Conservation (phyloP, 2,113 vertebrate genomes). For the Pedetes capensis region DNA sequence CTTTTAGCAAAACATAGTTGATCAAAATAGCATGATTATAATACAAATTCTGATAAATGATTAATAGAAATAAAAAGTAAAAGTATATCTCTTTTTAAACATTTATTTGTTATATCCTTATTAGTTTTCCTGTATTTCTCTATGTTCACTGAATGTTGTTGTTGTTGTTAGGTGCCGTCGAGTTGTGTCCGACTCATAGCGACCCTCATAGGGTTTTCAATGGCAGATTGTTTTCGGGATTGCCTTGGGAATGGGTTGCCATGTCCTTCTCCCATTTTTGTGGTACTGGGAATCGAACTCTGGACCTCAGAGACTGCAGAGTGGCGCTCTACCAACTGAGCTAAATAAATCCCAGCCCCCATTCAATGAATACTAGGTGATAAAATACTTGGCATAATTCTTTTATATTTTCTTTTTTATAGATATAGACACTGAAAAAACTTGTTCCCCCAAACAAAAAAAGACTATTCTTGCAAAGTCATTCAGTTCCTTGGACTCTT, state of each 20-base stretch:
- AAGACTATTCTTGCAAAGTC: not conserved
- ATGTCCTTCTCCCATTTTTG: too few relatives aligned
- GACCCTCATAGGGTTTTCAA: too few relatives aligned
- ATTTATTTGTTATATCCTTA: not conserved
- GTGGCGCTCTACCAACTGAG: too few relatives aligned
- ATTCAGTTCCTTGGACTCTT: not conserved
- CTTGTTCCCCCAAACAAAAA: not conserved
- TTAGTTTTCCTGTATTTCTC: not conserved
- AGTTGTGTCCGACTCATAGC: too few relatives aligned
- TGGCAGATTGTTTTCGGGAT: too few relatives aligned
- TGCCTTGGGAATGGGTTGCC: too few relatives aligned
- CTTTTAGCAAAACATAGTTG: not conserved
- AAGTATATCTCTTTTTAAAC: not conserved
- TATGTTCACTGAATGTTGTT: too few relatives aligned
- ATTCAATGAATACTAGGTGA: too few relatives aligned
- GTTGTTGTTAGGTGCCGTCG: too few relatives aligned
- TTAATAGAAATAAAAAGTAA: slow-evolving; percentile 8
- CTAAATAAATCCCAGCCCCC: too few relatives aligned
- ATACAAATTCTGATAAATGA: not conserved
- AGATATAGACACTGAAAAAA: not conserved
- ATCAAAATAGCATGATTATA: not conserved
- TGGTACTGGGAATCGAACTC: too few relatives aligned
- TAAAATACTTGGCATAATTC: not conserved
- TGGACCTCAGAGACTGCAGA: too few relatives aligned
- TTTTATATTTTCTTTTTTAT: slow-evolving; percentile 2